Evolutionary conservation across 2,797 vertebrate genomes (phyloP), one percentile per base, ranked within the genome.

Genomic region (Tapirus indicus): DNA sequence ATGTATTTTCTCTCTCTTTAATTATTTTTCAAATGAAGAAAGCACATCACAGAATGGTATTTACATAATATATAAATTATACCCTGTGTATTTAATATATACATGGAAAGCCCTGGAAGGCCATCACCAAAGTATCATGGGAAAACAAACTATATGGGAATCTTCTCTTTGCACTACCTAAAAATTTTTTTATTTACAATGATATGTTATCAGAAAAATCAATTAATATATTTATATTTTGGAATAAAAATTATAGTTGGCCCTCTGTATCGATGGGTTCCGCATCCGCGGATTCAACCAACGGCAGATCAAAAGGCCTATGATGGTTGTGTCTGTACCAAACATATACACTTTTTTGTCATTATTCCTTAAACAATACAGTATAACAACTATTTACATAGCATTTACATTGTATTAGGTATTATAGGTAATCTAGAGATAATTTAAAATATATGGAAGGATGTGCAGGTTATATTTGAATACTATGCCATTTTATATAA

Each of bases 211-310:
- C 27, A 58, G 38, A 80, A 88, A 91, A 84, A 89, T 8, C 23
- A 41, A 69, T 47, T 44, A 74, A 83, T 18, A 88, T 54, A 77
- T 88, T 78, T 77, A n/a, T n/a, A 92, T 44, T 79, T 92, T n/a
- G 44, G 21, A 71, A 92, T 89, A 60, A 85, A 66, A 74, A 25
- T 52, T 68, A 79, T 52, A 52, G 49, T 52, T 14, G 14, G 49
- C 14, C 14, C 49, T 52, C 49, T 13, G 14, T 52, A 52, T 14
- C 49, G 3, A 52, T 52, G 13, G 49, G 49, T 52, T 16, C 49
- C 14, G 13, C 49, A 52, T 52, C 4, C 14, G 4, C 14, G 13
- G 49, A 52, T 52, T 52, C 14, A 52, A 52, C 49, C 49, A 52
- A 52, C 49, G 2, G 14, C 49, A 14, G 13, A 52, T 52, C 49